Conservation (phyloP, 1,140 invertebrate genomes). For the Sitobion miscanthi region DNA sequence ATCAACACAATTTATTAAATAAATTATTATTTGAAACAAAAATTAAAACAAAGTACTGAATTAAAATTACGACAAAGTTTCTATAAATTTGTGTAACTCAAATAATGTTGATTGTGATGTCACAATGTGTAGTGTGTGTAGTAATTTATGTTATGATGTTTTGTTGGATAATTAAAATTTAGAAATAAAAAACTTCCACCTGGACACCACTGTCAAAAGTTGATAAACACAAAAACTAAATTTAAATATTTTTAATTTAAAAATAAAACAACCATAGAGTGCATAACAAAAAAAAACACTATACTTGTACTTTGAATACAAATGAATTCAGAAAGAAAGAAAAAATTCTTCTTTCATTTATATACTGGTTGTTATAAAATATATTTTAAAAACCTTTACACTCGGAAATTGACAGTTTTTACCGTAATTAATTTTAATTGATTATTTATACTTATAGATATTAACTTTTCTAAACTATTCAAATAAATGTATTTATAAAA, state of each 20-base stretch:
- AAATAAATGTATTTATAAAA: neutral
- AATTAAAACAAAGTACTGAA: neutral
- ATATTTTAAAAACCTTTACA: neutral
- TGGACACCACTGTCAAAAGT: neutral
- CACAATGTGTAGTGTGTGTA: neutral
- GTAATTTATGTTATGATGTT: neutral
- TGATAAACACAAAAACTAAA: neutral
- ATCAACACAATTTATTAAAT: too few relatives aligned
- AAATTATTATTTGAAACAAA: neutral
- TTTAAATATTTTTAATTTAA: conserved; percentile 11
- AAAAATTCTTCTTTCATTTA: neutral
- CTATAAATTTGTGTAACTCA: neutral
- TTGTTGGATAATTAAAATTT: neutral
- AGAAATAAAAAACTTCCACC: neutral
- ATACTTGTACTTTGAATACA: neutral
- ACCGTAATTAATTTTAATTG: neutral
- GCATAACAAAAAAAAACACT: neutral
- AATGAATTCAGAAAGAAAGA: neutral
- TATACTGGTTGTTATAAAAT: neutral
- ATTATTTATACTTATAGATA: neutral
- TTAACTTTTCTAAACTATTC: neutral
- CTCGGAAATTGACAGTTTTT: neutral
- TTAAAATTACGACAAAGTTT: neutral
- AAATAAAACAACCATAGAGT: neutral
- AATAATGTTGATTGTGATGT: neutral